A percentile compares a stretch with the other conserved stretches of the same genome.
phyloP scores from a whole-genome alignment of 2,797 vertebrate genomes.

The Darevskia nairensis region DNA sequence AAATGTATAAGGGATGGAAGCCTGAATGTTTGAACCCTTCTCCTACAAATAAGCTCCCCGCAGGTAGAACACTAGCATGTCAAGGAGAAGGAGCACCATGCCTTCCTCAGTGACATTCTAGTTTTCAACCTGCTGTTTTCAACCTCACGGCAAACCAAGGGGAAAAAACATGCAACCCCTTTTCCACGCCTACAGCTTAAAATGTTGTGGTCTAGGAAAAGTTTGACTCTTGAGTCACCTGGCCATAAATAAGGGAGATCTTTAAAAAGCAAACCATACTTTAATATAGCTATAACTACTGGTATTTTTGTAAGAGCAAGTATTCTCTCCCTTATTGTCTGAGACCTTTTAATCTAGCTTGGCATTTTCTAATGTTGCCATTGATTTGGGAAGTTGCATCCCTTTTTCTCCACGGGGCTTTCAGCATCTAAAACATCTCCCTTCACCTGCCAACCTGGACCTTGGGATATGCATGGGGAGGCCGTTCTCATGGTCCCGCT shows the following conservation, averaged over 20 bases:
- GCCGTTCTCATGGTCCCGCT: no score
- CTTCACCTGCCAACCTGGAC: no score
- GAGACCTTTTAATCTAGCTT: background rate
- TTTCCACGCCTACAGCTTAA: background rate
- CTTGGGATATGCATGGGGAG: no score
- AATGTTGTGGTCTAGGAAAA: background rate
- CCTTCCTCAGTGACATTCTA: background rate
- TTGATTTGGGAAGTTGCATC: background rate
- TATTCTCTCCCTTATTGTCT: background rate
- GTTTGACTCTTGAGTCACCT: background rate
- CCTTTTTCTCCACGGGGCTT: background rate
- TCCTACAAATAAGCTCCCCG: background rate
- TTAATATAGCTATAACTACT: background rate
- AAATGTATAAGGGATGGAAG: no score
- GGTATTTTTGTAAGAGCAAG: background rate
- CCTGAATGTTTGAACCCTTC: background rate
- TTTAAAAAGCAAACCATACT: background rate
- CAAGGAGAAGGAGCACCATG: background rate
- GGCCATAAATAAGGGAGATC: background rate
- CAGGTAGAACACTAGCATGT: background rate
- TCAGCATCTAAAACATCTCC: background rate
- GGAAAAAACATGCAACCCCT: background rate
- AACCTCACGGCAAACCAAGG: background rate
- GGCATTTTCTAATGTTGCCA: constrained; percentile 18
- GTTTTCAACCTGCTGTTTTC: no score